Conservation (phyloP, 2,888 invertebrate species). For the Sminthurinus aureus region DNA sequence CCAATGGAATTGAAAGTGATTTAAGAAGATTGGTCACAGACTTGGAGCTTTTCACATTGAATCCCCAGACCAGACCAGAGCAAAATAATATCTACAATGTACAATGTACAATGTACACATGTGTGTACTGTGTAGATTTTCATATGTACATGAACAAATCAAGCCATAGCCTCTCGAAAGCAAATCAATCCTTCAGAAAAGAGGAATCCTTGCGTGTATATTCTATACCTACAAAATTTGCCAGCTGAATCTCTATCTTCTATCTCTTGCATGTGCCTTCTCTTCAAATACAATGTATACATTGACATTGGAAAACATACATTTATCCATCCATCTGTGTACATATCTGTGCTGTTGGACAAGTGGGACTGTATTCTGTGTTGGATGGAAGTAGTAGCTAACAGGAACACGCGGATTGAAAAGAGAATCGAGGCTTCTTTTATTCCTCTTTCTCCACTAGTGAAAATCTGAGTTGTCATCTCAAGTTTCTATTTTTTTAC, state of each 20-base stretch:
- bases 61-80: background rate
- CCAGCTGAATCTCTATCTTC: no score
- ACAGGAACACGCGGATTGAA: conserved; percentile 37
- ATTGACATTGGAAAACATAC: background rate
- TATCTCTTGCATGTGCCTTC: no score
- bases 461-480: no score
- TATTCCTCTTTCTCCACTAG: conserved; percentile 4
- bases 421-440: conserved; percentile 4
- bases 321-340: background rate
- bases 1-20: conserved; percentile 12
- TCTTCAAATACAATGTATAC: background rate
- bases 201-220: background rate
- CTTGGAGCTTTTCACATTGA: background rate
- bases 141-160: no score
- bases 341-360: background rate
- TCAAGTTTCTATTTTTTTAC: conserved; percentile 17
- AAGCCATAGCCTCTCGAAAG: no score
- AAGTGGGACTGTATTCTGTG: conserved; percentile 17
- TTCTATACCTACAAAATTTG: background rate
- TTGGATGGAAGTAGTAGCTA: conserved; percentile 31
- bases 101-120: no score
- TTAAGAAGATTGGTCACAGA: conserved; percentile 11
- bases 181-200: no score
- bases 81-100: background rate
- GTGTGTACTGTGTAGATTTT: no score